phyloP scores from a whole-genome alignment of 2,113 vertebrate genomes.

The Etheostoma spectabile region DNA sequence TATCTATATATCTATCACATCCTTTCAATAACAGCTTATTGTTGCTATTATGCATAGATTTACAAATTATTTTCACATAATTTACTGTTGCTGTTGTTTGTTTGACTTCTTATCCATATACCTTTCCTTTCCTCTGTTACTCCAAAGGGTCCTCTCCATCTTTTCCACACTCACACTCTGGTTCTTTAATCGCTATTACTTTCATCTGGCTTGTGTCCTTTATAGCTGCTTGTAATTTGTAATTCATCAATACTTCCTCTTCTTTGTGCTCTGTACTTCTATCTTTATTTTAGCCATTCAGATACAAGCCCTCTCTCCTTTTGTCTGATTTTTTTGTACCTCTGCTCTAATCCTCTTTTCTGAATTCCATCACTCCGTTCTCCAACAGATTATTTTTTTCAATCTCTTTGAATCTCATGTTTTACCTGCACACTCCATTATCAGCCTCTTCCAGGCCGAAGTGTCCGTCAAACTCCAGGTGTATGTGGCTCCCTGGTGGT shows the following conservation, averaged over 20 bases:
- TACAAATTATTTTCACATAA: constrained; percentile 18
- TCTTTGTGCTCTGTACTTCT: constrained; percentile 8
- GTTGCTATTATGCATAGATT: constrained; percentile 8
- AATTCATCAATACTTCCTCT: constrained; percentile 22
- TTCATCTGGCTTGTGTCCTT: constrained; percentile 42
- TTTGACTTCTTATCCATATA: constrained; percentile 4
- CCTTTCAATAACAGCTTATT: constrained; percentile 37
- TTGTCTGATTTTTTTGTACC: constrained; percentile 12
- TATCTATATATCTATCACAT: background rate
- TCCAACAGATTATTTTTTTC: background rate
- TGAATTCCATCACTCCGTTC: background rate
- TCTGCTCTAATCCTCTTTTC: constrained; percentile 19
- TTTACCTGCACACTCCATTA: constrained; percentile 95
- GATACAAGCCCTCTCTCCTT: background rate
- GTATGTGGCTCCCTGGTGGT: constrained; percentile 88
- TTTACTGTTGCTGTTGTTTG: background rate
- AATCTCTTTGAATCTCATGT: background rate
- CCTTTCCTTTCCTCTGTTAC: constrained; percentile 25
- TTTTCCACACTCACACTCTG: background rate
- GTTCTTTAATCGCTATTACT: constrained; percentile 43
- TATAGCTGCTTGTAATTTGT: constrained; percentile 21
- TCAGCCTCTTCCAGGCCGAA: constrained; percentile 96
- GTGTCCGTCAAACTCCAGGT: constrained; percentile 92
- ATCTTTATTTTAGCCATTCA: background rate
- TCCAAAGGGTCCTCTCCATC: background rate